Percentiles rank a stretch among this genome's conserved stretches.
These are phyloP conservation scores for Dromiciops gliroides DNA, from an alignment of 2,113 vertebrate genomes.

Conservation along the genomic window DNA sequence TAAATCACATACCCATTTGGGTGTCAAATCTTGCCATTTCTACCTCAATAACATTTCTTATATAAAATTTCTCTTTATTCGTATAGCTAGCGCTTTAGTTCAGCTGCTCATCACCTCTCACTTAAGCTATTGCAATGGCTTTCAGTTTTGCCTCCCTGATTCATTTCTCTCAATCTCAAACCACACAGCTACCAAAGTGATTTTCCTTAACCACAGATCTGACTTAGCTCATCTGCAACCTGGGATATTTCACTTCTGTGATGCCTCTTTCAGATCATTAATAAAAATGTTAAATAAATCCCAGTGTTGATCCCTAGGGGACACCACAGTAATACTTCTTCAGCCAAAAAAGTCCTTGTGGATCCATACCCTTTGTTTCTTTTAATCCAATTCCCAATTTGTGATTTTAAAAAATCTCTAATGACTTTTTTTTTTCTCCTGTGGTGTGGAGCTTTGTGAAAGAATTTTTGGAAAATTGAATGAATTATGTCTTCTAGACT, in stretches of 20 bases:
- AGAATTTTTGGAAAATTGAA: background rate
- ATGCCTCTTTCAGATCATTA: background rate
- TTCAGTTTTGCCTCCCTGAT: no score
- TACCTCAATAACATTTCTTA: no score
- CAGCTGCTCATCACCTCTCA: no score
- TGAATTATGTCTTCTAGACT: background rate
- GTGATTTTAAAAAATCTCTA: background rate
- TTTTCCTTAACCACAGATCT: no score
- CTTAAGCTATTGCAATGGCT: no score
- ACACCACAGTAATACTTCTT: background rate
- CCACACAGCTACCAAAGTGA: no score
- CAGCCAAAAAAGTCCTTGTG: background rate
- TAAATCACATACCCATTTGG: no score
- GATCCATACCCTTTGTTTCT: background rate
- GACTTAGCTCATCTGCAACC: background rate
- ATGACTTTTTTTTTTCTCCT: background rate
- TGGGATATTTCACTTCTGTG: background rate
- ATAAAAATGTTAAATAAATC: background rate
- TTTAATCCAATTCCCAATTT: background rate
- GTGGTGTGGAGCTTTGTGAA: background rate
- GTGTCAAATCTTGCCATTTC: no score
- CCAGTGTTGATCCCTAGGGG: background rate
- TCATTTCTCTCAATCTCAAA: no score
- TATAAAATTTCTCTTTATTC: no score
- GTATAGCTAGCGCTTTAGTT: no score